Evolutionary conservation across 1,140 invertebrate genomes (phyloP), one percentile per base, ranked within the genome.

Genomic region (Coenobita brevimanus): DNA sequence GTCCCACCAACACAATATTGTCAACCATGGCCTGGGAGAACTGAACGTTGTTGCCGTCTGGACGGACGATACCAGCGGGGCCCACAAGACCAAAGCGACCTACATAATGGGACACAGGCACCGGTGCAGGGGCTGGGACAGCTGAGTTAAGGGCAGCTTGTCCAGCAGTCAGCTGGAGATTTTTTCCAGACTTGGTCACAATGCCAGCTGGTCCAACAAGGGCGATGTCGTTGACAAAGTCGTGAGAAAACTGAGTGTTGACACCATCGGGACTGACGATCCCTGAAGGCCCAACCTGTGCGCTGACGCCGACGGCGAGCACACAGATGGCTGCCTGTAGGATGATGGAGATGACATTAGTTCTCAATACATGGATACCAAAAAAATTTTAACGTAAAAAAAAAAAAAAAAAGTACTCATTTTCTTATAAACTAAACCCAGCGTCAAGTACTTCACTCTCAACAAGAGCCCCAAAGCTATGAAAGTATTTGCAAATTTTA

Each of bases 31-130:
- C 73, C 24, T 89, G 89, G 76, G 64, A 46, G 69, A 87, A 89
- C 89, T 89, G 89, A 24, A 89, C 79, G 46, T 89, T 89, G 15
- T 75, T 60, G 3, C 89, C 89, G n/a, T 43, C 54, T 6, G 78
- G 36, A 13, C 69, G 62, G 10, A 89, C 89, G 21, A 89, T 84
- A n/a, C 89, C 89, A n/a, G 89, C 81, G 62, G 83, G 83, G 24
- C 89, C 89, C 15, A 87, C 50, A 33, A 76, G 64, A 33, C 80
- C 82, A 8, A 24, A 43, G 43, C 46, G 54, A 36, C 46, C 38
- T 10, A 89, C 41, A 24, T 43, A 46, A 41, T 64, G 13, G 43
- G 84, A 8, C 57, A 62, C 33, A n/a, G 75, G 60, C 33, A 73
- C 46, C 6, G 46, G 24, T 8, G 87, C 79, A 6, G 69, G 50